These are phyloP conservation scores for Columbina picui DNA, from an alignment of 2,113 vertebrate genomes.

Conservation along the genomic window DNA sequence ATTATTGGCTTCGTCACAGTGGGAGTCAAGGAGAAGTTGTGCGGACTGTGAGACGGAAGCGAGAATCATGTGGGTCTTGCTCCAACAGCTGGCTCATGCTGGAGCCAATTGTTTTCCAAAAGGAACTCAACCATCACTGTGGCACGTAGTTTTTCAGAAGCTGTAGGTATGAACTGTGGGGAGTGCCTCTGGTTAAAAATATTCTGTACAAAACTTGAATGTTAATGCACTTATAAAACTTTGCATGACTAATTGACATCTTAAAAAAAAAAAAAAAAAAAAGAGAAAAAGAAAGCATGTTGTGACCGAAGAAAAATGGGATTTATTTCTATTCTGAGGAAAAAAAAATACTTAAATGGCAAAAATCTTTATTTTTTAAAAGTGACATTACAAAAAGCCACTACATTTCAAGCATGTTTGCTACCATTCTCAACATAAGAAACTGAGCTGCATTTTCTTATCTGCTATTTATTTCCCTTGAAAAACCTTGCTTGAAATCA, in stretches of 20 bases:
- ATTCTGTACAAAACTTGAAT: conserved; percentile 81
- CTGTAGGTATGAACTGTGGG: conserved; percentile 72
- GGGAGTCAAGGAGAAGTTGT: conserved; percentile 49
- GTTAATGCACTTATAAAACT: conserved; percentile 87
- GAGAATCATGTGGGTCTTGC: background rate
- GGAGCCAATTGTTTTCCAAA: conserved; percentile 7
- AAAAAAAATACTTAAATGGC: conserved; percentile 60
- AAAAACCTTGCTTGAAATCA: conserved; percentile 4
- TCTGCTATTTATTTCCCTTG: conserved; percentile 14
- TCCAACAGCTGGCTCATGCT: conserved; percentile 14
- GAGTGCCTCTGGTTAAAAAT: conserved; percentile 70
- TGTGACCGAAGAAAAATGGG: conserved; percentile 78
- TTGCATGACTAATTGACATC: conserved; percentile 89
- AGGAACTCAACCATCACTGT: conserved; percentile 70
- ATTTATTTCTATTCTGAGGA: conserved; percentile 82
- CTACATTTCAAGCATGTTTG: conserved; percentile 71
- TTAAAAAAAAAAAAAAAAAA: conserved; percentile 69
- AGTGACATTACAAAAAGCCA: conserved; percentile 72
- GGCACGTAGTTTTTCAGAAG: conserved; percentile 70
- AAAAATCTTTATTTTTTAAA: conserved; percentile 87
- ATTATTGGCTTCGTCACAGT: conserved; percentile 51
- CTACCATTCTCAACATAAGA: conserved; percentile 5
- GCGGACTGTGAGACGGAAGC: background rate
- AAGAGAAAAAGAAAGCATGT: conserved; percentile 78
- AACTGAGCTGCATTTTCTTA: conserved; percentile 44